Evolutionary conservation across 2,797 vertebrate species (phyloP).

Genomic region (Gadopsis bispinosus): DNA sequence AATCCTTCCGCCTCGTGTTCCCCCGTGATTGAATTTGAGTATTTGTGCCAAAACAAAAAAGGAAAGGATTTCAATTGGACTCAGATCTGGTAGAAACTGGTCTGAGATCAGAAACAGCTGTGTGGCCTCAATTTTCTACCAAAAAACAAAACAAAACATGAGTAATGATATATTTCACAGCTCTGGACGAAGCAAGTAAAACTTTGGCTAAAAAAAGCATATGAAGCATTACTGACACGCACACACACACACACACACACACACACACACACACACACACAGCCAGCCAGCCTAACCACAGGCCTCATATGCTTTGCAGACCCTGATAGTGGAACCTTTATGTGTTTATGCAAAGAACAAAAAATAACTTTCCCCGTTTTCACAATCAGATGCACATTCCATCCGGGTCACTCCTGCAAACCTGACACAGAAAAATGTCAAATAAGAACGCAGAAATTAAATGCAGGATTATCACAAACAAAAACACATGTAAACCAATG

Average conservation of each 20-base stretch:
- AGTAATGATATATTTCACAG: slow-evolving; percentile 59
- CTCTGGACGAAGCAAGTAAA: slow-evolving; percentile 57
- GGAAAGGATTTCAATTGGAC: slow-evolving; percentile 55
- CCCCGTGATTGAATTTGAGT: slow-evolving; percentile 30
- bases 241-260: slow-evolving; percentile 1
- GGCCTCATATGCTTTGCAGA: slow-evolving; percentile 68
- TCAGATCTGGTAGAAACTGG: slow-evolving; percentile 64
- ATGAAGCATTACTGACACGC: slow-evolving; percentile 51
- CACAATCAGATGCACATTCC: slow-evolving; percentile 54
- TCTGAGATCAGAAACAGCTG: slow-evolving; percentile 64
- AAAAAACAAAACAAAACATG: slow-evolving; percentile 22
- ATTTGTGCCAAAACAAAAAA: slow-evolving; percentile 31
- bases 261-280: background rate
- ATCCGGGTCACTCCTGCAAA: slow-evolving; percentile 34
- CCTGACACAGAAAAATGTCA: slow-evolving; percentile 18
- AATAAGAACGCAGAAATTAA: background rate
- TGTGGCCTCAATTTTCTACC: slow-evolving; percentile 48
- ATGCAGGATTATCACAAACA: background rate
- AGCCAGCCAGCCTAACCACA: slow-evolving; percentile 43
- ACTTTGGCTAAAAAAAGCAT: slow-evolving; percentile 66
- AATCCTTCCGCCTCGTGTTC: slow-evolving; percentile 31
- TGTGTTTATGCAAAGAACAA: slow-evolving; percentile 44
- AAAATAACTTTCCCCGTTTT: slow-evolving; percentile 24
- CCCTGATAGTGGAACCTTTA: slow-evolving; percentile 73
- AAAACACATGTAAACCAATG: slow-evolving; percentile 45